Base-by-base conservation (phyloP, 92 coral and sea anemone species). In the Bergia puertoricense region DNA sequence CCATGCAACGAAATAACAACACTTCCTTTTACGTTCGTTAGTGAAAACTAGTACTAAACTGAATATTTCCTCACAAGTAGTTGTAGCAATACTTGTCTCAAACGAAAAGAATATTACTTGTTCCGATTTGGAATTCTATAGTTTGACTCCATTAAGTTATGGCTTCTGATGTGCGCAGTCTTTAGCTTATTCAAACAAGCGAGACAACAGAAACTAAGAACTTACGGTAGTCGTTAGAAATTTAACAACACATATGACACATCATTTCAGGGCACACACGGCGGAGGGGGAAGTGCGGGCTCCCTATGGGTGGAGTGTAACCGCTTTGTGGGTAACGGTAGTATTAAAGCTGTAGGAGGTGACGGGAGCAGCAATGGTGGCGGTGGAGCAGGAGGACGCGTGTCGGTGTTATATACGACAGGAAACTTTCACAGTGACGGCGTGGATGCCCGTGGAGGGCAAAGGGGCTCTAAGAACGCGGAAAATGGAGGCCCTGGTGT, bases 401-500 rank as follows among this genome's bases (percentile, higher is more conserved):
- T 93, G 45, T 86, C 92, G 42, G 94, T 93, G 36, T 85, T 91
- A 74, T 93, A 93, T 84, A 66, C 74, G 76, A 76, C 81, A 6
- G 96, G 96, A 20, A 82, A 85, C 68, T 93, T 91, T 80, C 92
- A 89, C 50, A 93, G 96, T 66, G 91, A 93, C 74, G 84, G 90
- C 39, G 91, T 92, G 23, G 90, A 90, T 82, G 89, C 91, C 8
- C 88, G 74, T 54, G 96, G 96, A 39, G 96, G 96, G 0, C 86
- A 81, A 59, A 86, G 65, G 62, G 81, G 90, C 41, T 84, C 83
- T 67, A 86, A 30, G 66, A 88, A 88, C 16, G 92, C 90, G 13
- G 96, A 93, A 87, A 57, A 91, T 85, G 96, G 96, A 30, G 96
- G 96, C 15, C 96, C 96, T n/a, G 96, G 96, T 67, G 92, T 91